Percentiles rank a stretch among this genome's conserved stretches.
Conservation (phyloP, 2,888 invertebrate genomes). For the Drosophila percnosoma region DNA sequence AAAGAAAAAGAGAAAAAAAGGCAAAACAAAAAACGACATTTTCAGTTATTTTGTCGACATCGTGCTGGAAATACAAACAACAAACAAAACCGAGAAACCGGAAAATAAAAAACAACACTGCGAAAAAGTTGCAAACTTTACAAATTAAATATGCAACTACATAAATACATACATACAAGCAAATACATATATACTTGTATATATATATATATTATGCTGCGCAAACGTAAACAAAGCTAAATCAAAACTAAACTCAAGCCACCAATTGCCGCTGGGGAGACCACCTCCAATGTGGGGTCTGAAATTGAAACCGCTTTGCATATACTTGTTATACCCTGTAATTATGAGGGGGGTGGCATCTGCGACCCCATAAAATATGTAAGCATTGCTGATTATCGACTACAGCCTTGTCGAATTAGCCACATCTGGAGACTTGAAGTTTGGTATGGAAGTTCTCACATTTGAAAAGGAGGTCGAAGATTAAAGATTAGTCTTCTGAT, state of each 20-base stretch:
- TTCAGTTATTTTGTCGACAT: constrained; percentile 30
- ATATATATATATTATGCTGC: constrained; percentile 21
- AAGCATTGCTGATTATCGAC: not conserved
- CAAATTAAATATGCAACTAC: constrained; percentile 6
- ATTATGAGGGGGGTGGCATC: not conserved
- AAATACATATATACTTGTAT: not conserved
- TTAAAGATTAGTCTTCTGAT: not conserved
- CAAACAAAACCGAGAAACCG: constrained; percentile 34
- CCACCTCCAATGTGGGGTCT: constrained; percentile 1
- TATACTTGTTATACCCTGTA: not conserved
- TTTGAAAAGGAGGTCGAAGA: not conserved
- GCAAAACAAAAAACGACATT: constrained; percentile 14
- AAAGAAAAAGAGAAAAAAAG: constrained; percentile 2
- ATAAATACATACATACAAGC: not conserved
- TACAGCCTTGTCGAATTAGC: not conserved
- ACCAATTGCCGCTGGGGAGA: constrained; percentile 16
- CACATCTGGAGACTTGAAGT: not conserved
- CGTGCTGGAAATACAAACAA: constrained; percentile 51
- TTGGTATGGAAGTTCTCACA: not conserved
- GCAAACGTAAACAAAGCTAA: constrained; percentile 35
- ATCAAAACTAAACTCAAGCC: constrained; percentile 21
- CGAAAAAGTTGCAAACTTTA: constrained; percentile 16
- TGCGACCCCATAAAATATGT: not conserved
- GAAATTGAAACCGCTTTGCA: constrained; percentile 35
- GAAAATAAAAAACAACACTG: constrained; percentile 32